Base-by-base conservation (phyloP, 2,797 vertebrate species). In the Anabas testudineus region DNA sequence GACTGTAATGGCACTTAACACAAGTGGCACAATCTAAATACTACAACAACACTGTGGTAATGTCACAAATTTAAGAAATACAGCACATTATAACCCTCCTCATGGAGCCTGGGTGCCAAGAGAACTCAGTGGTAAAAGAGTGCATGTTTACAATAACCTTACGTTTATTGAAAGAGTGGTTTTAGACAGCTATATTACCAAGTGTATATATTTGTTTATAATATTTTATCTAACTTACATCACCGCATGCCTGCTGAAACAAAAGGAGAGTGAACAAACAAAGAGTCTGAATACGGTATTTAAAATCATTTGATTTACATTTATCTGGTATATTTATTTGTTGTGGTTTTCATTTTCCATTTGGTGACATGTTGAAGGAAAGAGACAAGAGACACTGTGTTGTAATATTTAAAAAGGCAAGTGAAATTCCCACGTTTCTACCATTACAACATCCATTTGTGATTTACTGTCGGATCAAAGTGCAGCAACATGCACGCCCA, bases 111-210 rank as follows among this genome's bases (percentile, higher is more conserved):
- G 86, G 82, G 83, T 19, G 75, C 78, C 45, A n/a, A 19, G 80
- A 71, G 67, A 65, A 30, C 84, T 89, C 88, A 51, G 88, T 86
- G 86, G 43, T 62, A 78, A 70, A 85, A 75, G 91, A 91, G 92
- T 93, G 93, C 92, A 93, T 94, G 93, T 94, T 94, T 94, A 94
- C 94, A 93, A 76, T 87, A 81, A 84, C 69, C 85, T 84, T 91
- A 89, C 79, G 86, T 88, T 89, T 87, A 92, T 65, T 64, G 80
- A 87, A 72, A 71, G 78, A 83, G 85, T 87, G 73, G 75, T 92
- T 93, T 90, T 76, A 80, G 85, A 88, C 69, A 71, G 76, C 81
- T 81, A 63, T 88, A 78, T 77, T 76, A 86, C 59, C 56, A 67
- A 67, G 78, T 93, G 89, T 91, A 90, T 74, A 91, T 92, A 91